Percentiles rank a stretch among this genome's conserved stretches.
These are phyloP conservation scores for Phymatocera aterrima DNA, from an alignment of 2,888 invertebrate genomes.

Conservation along the genomic window DNA sequence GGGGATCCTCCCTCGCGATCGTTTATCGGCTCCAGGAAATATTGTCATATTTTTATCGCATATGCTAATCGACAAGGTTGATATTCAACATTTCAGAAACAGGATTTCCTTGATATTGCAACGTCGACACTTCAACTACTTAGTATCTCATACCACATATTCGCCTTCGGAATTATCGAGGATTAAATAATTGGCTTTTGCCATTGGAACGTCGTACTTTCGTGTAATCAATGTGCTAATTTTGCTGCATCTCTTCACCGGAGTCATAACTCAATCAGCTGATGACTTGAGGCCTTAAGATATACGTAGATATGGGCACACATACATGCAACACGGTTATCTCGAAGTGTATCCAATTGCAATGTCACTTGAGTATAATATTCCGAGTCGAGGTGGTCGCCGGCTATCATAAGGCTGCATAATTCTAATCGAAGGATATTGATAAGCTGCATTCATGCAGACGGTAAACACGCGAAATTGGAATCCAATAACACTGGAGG, in stretches of 20 bases:
- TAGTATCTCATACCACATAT: neutral
- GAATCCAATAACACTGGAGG: slow-evolving; percentile 1
- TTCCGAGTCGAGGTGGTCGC: too few species aligned
- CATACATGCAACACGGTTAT: neutral
- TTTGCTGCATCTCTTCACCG: neutral
- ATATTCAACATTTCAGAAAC: too few species aligned
- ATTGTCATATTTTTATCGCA: too few species aligned
- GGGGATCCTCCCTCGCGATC: neutral
- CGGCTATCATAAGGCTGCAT: neutral
- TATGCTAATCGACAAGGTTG: too few species aligned
- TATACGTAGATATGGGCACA: too few species aligned
- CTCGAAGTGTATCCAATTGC: neutral
- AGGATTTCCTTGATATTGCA: neutral
- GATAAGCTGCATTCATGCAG: neutral
- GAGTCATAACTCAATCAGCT: too few species aligned
- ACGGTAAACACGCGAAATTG: neutral
- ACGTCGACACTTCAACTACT: neutral
- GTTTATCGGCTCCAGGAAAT: neutral
- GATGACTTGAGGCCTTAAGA: too few species aligned
- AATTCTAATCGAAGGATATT: neutral
- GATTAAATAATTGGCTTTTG: neutral
- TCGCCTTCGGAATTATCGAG: neutral
- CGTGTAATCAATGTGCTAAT: neutral
- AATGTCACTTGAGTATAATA: neutral
- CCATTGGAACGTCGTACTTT: neutral